Conservation (phyloP, 2,113 vertebrate species). For the Stegostoma tigrinum region DNA sequence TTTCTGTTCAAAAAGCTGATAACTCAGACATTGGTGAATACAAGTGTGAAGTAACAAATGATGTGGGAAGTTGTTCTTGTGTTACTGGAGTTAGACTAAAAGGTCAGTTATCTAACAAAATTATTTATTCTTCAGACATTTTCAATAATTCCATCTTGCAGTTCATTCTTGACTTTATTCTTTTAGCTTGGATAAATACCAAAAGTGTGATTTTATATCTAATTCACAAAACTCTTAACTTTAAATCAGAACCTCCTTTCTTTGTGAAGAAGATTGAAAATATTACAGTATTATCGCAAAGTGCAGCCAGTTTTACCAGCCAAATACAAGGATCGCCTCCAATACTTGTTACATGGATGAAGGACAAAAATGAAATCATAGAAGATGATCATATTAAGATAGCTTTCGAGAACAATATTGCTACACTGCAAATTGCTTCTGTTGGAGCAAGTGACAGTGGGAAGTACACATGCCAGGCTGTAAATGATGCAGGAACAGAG, state of each 20-base stretch:
- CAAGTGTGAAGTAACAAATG: conserved; percentile 36
- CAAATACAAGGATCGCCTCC: not conserved
- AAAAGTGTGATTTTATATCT: not conserved
- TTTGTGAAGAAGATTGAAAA: conserved; percentile 31
- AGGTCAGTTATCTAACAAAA: conserved; percentile 20
- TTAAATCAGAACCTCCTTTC: conserved; percentile 23
- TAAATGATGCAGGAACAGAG: conserved; percentile 33
- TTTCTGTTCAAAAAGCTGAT: conserved; percentile 26
- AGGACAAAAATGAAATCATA: conserved; percentile 26
- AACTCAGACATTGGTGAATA: conserved; percentile 33
- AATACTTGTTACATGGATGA: conserved; percentile 23
- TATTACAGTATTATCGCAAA: conserved; percentile 3
- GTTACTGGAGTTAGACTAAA: conserved; percentile 17
- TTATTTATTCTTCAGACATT: not conserved
- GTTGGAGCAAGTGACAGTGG: conserved; percentile 17
- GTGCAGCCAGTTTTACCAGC: not conserved
- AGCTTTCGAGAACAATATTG: conserved; percentile 18
- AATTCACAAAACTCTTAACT: conserved; percentile 28
- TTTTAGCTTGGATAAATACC: not conserved
- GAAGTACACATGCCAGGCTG: conserved; percentile 24
- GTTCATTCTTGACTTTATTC: not conserved
- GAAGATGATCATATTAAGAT: conserved; percentile 33
- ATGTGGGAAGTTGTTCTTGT: conserved; percentile 39
- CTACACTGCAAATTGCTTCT: conserved; percentile 13
- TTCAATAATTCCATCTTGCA: conserved; percentile 9